Base-by-base conservation (phyloP, 2,113 vertebrate genomes). In the Oryzias woworae region DNA sequence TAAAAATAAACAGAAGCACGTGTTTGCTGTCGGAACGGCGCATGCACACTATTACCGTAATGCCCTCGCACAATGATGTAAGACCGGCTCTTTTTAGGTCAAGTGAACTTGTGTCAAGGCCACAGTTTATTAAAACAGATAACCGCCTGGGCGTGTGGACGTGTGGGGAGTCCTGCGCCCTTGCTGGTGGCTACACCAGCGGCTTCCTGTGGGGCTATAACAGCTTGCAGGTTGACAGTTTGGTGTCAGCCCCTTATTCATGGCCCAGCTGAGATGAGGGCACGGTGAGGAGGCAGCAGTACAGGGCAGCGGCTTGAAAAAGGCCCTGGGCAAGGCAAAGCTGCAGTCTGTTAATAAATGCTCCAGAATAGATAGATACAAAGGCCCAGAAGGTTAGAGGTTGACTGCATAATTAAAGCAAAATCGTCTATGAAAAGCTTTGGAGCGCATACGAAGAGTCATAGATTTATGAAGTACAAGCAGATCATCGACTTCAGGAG, bases 231-330 rank as follows among this genome's bases (percentile, higher is more conserved):
- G 82, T 80, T 90, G 90, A 90, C 87, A 92, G 89, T 91, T 91
- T 92, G 89, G 91, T 92, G 91, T 90, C 90, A 91, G 72, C 79
- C 86, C 58, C 73, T 88, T 87, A 88, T 90, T 91, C 80, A 78
- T 83, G 86, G 86, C 66, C 87, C 58, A 70, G 42, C 46, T 82
- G 81, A 90, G 86, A 86, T 52, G 78, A 80, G 74, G 69, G 62
- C 69, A 72, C 45, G 61, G 52, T 24, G 53, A 20, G 45, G 52
- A 75, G 50, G 56, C 43, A 44, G 55, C 58, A 60, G 69, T 73
- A 66, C 72, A 68, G 62, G 66, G 68, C 46, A 31, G 55, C 81
- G 50, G 62, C 57, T 71, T 64, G 63, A 66, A 81, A 66, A 43
- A 67, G 62, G 69, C 63, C 58, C 69, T 48, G 0, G 60, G 71